Evolutionary conservation across 1,140 invertebrate genomes (phyloP).

Genomic region (Hylaeus anthracinus): DNA sequence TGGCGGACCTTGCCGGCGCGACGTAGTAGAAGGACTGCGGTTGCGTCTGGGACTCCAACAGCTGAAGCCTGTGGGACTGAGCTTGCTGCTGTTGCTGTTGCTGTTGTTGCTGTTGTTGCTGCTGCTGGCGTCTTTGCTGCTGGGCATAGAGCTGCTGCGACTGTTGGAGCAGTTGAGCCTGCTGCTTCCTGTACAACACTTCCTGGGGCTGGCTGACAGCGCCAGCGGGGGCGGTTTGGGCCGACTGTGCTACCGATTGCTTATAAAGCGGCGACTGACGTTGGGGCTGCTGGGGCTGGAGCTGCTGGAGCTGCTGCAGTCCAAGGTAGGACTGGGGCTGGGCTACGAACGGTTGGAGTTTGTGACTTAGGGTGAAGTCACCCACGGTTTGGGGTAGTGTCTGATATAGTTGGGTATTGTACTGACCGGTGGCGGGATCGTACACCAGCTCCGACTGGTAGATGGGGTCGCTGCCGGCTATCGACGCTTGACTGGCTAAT

Average conservation of each 20-base stretch:
- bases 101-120: constrained; percentile 84
- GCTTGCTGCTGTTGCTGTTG: constrained; percentile 82
- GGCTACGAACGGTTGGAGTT: constrained; percentile 87
- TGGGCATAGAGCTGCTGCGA: constrained; percentile 88
- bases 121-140: constrained; percentile 84
- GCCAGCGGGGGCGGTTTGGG: constrained; percentile 68
- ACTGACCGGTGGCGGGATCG: constrained; percentile 89
- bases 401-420: constrained; percentile 90
- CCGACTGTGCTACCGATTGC: constrained; percentile 75
- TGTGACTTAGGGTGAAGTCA: constrained; percentile 86
- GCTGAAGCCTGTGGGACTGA: constrained; percentile 76
- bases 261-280: constrained; percentile 71
- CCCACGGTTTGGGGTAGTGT: constrained; percentile 87
- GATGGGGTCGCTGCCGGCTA: constrained; percentile 82
- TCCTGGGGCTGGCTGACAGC: constrained; percentile 81
- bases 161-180: constrained; percentile 85
- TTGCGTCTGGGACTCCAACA: constrained; percentile 73
- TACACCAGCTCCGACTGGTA: constrained; percentile 89
- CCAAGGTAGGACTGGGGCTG: constrained; percentile 79
- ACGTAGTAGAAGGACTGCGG: constrained; percentile 86
- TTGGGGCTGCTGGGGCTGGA: constrained; percentile 45
- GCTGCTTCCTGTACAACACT: constrained; percentile 87
- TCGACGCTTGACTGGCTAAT: constrained; percentile 69
- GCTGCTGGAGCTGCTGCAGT: constrained; percentile 67
- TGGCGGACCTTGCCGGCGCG: constrained; percentile 55